Conservation (phyloP, 1,140 invertebrate genomes). For the Argopecten irradians region DNA sequence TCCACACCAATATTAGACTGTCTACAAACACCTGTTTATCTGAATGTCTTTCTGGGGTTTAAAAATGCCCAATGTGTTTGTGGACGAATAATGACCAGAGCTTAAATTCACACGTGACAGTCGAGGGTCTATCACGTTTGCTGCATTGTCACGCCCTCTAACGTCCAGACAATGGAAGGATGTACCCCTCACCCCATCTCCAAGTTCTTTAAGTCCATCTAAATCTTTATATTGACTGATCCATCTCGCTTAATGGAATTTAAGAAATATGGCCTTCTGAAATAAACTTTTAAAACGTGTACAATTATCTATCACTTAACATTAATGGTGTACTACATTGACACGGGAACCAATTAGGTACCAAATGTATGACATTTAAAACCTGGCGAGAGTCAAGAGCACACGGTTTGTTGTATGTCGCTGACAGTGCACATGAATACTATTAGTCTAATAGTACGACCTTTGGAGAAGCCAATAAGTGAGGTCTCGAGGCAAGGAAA, state of each 20-base stretch:
- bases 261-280: neutral
- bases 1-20: neutral
- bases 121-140: neutral
- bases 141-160: neutral
- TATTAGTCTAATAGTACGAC: too few relatives aligned
- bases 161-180: neutral
- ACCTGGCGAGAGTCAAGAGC: neutral
- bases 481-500: too few relatives aligned
- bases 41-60: neutral
- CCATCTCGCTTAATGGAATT: neutral
- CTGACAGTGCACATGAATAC: too few relatives aligned
- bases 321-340: slow-evolving; percentile 1
- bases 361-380: neutral
- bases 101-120: neutral
- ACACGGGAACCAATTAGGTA: neutral
- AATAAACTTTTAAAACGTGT: neutral
- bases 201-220: neutral
- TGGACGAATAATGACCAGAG: neutral
- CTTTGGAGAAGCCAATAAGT: too few relatives aligned
- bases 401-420: too few relatives aligned
- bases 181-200: neutral
- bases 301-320: neutral
- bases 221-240: neutral
- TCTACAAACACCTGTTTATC: neutral
- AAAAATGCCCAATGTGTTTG: neutral